Evolutionary conservation across 2,888 invertebrate genomes (phyloP).

Genomic region (Pyrrhia umbra): DNA sequence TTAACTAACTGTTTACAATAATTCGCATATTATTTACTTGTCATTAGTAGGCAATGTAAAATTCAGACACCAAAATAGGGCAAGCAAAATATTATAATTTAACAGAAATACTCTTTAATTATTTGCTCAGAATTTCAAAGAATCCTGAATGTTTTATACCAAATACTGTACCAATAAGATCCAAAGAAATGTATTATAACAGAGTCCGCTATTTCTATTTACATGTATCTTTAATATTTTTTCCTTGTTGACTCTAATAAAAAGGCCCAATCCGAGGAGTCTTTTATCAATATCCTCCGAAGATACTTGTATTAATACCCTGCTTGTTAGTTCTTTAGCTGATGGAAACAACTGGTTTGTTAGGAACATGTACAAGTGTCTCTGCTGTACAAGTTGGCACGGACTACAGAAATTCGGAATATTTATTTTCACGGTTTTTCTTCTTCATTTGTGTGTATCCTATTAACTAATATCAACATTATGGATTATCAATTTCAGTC

Average conservation of each 20-base stretch:
- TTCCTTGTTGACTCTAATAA: constrained; percentile 43
- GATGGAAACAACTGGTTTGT: no score
- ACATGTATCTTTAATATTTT: constrained; percentile 45
- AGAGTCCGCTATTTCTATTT: constrained; percentile 31
- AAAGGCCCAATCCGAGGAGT: constrained; percentile 22
- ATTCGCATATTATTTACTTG: not conserved
- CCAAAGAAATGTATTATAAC: constrained; percentile 30
- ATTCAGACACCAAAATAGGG: not conserved
- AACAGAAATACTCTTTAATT: not conserved
- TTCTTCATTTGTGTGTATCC: not conserved
- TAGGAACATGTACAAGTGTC: not conserved
- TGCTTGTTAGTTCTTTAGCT: constrained; percentile 25
- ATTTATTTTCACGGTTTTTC: no score
- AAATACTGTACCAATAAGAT: constrained; percentile 29
- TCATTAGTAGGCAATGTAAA: not conserved
- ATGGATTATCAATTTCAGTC: no score
- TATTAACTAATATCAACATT: not conserved
- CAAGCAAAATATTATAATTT: not conserved
- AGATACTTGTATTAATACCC: constrained; percentile 1
- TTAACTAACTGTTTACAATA: no score
- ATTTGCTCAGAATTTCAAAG: constrained; percentile 20
- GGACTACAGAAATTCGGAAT: not conserved
- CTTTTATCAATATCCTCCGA: constrained; percentile 18
- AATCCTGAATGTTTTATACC: constrained; percentile 8
- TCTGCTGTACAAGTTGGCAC: not conserved